These are phyloP conservation scores for Oncorhynchus clarkii DNA, from an alignment of 2,113 vertebrate species.

Conservation along the genomic window DNA sequence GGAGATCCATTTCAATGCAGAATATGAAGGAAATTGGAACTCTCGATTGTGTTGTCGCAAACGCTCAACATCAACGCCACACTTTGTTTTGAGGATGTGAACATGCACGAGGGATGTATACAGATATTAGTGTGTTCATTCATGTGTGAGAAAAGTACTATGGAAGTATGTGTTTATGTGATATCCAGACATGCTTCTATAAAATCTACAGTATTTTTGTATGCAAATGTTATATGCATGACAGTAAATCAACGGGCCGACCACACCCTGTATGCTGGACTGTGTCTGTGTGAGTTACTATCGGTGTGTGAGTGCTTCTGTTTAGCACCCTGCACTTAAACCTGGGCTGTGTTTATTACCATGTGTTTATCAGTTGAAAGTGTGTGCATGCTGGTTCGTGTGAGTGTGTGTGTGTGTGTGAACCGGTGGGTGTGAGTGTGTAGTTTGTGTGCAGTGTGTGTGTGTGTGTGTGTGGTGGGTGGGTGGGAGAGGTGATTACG, in stretches of 20 bases:
- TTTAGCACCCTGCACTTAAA: too few species aligned
- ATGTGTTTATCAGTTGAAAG: too few species aligned
- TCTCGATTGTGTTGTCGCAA: constrained; percentile 64
- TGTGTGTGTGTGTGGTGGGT: constrained; percentile 18
- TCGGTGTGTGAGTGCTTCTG: constrained; percentile 38
- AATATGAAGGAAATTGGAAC: constrained; percentile 63
- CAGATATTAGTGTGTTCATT: too few species aligned
- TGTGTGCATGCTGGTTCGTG: constrained; percentile 12
- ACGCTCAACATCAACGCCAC: constrained; percentile 56
- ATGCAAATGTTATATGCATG: too few species aligned
- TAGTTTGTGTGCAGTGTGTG: constrained; percentile 31
- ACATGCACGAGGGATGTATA: constrained; percentile 21
- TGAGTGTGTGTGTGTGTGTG: constrained; percentile 36
- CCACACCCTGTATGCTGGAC: constrained; percentile 39
- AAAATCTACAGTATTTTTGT: too few species aligned
- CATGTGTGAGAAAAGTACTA: too few species aligned
- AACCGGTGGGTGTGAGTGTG: constrained; percentile 11
- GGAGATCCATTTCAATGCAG: constrained; percentile 59
- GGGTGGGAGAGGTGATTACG: constrained; percentile 57
- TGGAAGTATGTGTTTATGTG: constrained; percentile 35
- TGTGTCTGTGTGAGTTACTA: constrained; percentile 30
- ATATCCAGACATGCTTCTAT: constrained; percentile 16
- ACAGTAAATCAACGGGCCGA: constrained; percentile 4
- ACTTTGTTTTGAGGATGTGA: constrained; percentile 12
- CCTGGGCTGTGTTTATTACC: too few species aligned